phyloP scores from a whole-genome alignment of 2,888 invertebrate species.

The Aphidoletes aphidimyza region DNA sequence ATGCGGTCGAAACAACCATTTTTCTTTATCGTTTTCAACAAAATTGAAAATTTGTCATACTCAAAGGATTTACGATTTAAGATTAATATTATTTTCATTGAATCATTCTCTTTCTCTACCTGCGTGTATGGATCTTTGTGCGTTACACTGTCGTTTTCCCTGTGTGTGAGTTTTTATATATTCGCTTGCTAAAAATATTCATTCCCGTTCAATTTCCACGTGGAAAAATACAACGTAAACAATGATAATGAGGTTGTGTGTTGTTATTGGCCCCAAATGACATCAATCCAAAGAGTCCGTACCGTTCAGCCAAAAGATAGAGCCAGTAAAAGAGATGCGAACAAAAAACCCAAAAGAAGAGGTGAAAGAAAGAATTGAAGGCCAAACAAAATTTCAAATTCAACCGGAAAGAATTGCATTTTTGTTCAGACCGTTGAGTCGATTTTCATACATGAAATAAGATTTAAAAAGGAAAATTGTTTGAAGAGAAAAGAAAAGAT shows the following conservation, averaged over 20 bases:
- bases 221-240: conserved; percentile 43
- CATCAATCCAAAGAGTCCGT: background rate
- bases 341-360: background rate
- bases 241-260: conserved; percentile 41
- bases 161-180: no score
- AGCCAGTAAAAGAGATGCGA: no score
- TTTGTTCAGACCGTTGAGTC: conserved; percentile 46
- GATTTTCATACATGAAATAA: conserved; percentile 41
- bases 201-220: conserved; percentile 33
- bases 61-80: conserved; percentile 52
- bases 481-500: background rate
- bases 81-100: conserved; percentile 42
- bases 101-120: conserved; percentile 32
- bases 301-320: no score
- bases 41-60: conserved; percentile 52
- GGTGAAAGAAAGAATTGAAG: background rate
- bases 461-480: conserved; percentile 46
- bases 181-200: no score
- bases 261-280: conserved; percentile 31
- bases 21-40: conserved; percentile 45
- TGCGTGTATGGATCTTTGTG: conserved; percentile 35
- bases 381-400: conserved; percentile 25
- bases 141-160: no score
- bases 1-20: conserved; percentile 32
- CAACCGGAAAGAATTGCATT: conserved; percentile 42